Evolutionary conservation across 2,888 invertebrate genomes (phyloP).

Genomic region (Dasysyrphus albostriatus): DNA sequence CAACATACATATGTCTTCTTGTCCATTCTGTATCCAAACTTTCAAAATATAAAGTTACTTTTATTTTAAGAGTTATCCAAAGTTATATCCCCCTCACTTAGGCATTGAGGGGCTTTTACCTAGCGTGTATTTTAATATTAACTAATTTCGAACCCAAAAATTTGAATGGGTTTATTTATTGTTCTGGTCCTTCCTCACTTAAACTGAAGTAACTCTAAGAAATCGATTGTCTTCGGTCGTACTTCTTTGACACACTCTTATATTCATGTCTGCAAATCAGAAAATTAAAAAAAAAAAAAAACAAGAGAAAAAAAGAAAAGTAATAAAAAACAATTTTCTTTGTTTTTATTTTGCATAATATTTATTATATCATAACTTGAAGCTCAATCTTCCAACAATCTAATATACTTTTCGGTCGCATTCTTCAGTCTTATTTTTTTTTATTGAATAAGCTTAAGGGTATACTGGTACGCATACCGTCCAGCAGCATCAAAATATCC

Average conservation of each 20-base stretch:
- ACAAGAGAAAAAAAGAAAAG: not conserved
- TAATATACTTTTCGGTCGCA: slow-evolving; percentile 36
- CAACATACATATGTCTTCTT: too few species aligned
- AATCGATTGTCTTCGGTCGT: not conserved
- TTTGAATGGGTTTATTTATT: too few species aligned
- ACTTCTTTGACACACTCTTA: not conserved
- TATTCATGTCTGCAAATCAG: not conserved
- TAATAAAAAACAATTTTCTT: slow-evolving; percentile 13
- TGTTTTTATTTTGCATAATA: slow-evolving; percentile 25
- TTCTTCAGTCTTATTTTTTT: slow-evolving; percentile 37
- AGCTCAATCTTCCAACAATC: slow-evolving; percentile 19
- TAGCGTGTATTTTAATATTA: too few species aligned
- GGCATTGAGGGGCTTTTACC: too few species aligned
- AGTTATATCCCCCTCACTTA: too few species aligned
- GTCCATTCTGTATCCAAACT: too few species aligned
- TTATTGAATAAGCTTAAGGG: slow-evolving; percentile 58
- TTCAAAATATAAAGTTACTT: too few species aligned
- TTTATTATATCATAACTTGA: not conserved
- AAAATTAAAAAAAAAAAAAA: not conserved
- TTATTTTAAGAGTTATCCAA: too few species aligned
- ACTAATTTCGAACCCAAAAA: too few species aligned
- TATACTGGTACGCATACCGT: not conserved
- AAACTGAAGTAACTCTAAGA: not conserved
- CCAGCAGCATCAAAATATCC: slow-evolving; percentile 37
- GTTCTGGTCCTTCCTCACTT: not conserved